Base-by-base conservation (phyloP, 1,140 invertebrate genomes). In the Paramacrobiotus metropolitanus region DNA sequence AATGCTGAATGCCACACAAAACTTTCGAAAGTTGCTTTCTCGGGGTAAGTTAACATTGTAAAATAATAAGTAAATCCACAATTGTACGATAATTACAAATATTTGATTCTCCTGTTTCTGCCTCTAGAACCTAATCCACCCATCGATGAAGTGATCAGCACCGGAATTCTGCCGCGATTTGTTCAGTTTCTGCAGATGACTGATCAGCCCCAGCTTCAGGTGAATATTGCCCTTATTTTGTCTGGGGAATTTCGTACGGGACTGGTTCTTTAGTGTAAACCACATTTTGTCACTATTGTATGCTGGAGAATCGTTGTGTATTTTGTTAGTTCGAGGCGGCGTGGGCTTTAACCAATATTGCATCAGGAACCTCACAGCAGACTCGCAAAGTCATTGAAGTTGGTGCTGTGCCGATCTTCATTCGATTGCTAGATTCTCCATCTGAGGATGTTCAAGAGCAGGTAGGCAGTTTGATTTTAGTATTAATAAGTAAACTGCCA, bases 311-410 rank as follows among this genome's bases (percentile, higher is more conserved):
- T 20, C 24, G 2, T 59, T 4, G 1, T 55, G 15, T 30, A 21
- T 63, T 63, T 64, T 73, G 77, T 31, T 73, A 95, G 85, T 97
- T 96, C 77, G 92, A 97, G 77, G 90, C 92, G 62, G 90, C 92
- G 55, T 97, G 92, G 92, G 89, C 90, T 59, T 73, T 97, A 64
- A 97, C 92, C 60, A 97, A 97, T 74, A 93, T 97, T 67, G 92
- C 91, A 1, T 93, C 88, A 1, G 92, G 92, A n/a, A 93, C 88
- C 24, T 91, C 88, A 21, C 77, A 82, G 62, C 91, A 96, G 74
- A 96, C 92, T 1, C 79, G 82, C 62, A 83, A 87, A 67, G 91
- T 97, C 1, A 87, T 96, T 66, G 86, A 92, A 67, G 86, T 87
- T 31, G 88, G 88, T 48, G 91, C 90, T 29, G 87, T 96, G 45